Evolutionary conservation across 2,888 invertebrate genomes (phyloP).

Genomic region (Catocala sponsa): DNA sequence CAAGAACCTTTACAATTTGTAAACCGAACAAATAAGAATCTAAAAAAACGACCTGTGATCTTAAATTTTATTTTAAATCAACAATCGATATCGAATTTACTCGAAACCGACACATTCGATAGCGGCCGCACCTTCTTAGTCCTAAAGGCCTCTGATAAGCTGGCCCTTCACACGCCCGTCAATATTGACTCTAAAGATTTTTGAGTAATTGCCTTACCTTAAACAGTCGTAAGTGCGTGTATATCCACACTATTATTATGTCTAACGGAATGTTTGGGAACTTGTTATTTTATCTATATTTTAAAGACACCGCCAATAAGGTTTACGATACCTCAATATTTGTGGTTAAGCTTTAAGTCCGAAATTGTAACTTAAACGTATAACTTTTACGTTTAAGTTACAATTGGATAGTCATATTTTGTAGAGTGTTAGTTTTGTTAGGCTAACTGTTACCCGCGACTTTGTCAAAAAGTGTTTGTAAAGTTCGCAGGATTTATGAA

Average conservation of each 20-base stretch:
- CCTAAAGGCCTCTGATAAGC: slow-evolving; percentile 54
- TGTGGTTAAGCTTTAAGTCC: slow-evolving; percentile 16
- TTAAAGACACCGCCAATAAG: slow-evolving; percentile 40
- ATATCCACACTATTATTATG: slow-evolving; percentile 30
- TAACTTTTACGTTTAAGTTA: no score
- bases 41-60: no score
- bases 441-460: no score
- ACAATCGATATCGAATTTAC: no score
- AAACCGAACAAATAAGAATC: no score
- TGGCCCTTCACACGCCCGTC: slow-evolving; percentile 60
- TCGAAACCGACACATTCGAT: slow-evolving; percentile 3
- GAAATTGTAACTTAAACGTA: no score
- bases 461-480: no score
- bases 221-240: slow-evolving; percentile 41
- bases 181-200: slow-evolving; percentile 73
- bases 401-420: no score
- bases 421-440: no score
- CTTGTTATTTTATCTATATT: slow-evolving; percentile 43
- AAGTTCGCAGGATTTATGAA: no score
- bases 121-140: slow-evolving; percentile 8
- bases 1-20: no score
- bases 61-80: no score
- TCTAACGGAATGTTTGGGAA: slow-evolving; percentile 37
- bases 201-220: slow-evolving; percentile 71
- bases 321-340: slow-evolving; percentile 43